A percentile compares a stretch with the other conserved stretches of the same genome.
phyloP scores from a whole-genome alignment of 2,113 vertebrate genomes.

The Otocyon megalotis region DNA sequence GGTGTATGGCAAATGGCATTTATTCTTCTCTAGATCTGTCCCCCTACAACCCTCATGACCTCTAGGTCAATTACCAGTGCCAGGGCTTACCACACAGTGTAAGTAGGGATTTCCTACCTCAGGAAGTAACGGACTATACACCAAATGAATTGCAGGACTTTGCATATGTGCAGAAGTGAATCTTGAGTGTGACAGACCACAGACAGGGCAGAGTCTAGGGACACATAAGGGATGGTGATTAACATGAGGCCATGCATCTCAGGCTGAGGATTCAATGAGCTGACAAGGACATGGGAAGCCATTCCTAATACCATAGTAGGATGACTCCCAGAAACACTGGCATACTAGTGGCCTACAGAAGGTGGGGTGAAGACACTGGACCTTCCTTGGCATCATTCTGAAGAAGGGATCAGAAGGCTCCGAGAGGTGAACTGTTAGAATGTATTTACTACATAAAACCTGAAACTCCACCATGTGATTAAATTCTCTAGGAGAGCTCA shows the following conservation, averaged over 20 bases:
- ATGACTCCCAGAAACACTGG: not conserved
- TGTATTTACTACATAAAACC: not conserved
- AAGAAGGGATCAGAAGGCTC: not conserved
- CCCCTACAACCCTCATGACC: not conserved
- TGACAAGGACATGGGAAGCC: not conserved
- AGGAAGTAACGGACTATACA: not conserved
- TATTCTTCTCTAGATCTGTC: not conserved
- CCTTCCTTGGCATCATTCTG: not conserved
- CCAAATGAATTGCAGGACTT: not conserved
- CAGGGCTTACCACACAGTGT: not conserved
- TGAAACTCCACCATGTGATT: not conserved
- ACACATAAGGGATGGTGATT: not conserved
- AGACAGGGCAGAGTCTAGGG: not conserved
- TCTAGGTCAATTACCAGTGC: not conserved
- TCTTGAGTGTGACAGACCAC: not conserved
- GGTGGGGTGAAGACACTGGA: not conserved
- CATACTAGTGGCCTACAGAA: no score
- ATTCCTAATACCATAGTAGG: not conserved
- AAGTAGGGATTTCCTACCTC: not conserved
- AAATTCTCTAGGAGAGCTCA: not conserved
- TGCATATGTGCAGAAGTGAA: not conserved
- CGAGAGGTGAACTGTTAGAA: not conserved
- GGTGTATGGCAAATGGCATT: not conserved
- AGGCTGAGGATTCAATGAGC: not conserved
- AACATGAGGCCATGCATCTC: not conserved